Evolutionary conservation across 2,797 vertebrate genomes (phyloP).

Genomic region (Champsocephalus esox): DNA sequence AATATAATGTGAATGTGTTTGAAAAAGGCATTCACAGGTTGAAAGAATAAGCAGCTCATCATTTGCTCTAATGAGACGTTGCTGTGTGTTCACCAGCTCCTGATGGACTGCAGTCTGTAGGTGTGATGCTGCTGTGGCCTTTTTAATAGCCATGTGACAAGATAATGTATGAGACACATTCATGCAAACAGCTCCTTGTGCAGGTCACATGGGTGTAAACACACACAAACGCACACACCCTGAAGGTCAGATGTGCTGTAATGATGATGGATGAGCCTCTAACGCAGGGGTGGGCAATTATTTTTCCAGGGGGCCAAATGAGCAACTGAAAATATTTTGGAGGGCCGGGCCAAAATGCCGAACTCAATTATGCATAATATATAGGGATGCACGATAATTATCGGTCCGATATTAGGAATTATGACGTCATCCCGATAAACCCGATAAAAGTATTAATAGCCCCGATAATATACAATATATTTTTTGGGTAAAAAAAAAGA

Average conservation of each 20-base stretch:
- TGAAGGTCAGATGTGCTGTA: constrained; percentile 19
- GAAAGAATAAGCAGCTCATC: neutral
- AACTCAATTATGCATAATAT: no score
- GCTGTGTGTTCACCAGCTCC: neutral
- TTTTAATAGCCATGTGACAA: constrained; percentile 12
- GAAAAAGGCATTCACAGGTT: neutral
- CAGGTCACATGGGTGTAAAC: constrained; percentile 15
- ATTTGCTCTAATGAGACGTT: constrained; percentile 5
- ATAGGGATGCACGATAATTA: no score
- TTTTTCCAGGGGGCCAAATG: no score
- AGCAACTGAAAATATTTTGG: no score
- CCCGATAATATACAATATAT: no score
- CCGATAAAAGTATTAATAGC: no score
- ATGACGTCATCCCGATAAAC: no score
- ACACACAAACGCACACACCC: constrained; percentile 1
- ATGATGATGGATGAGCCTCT: constrained; percentile 39
- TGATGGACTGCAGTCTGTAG: neutral
- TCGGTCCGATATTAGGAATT: no score
- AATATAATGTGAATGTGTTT: neutral
- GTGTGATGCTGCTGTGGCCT: constrained; percentile 10
- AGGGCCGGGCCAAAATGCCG: no score
- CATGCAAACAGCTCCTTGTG: constrained; percentile 23
- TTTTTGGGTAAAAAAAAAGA: no score
- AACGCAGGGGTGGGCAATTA: neutral
- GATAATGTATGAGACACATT: constrained; percentile 10